Percentiles rank a stretch among this genome's conserved stretches.
Conservation (phyloP, 1,140 invertebrate genomes). For the Hylaeus anthracinus region DNA sequence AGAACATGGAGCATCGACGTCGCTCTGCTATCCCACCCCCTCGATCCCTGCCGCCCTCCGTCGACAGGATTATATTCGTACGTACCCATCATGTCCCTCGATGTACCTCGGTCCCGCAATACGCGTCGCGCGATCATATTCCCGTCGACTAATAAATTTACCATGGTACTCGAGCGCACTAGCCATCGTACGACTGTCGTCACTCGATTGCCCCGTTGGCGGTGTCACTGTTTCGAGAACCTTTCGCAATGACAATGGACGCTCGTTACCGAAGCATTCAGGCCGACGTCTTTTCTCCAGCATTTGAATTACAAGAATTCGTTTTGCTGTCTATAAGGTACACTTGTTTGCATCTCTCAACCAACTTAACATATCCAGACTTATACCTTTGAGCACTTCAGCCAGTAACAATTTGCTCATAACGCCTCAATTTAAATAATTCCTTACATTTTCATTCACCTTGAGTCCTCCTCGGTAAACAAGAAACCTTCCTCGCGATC, state of each 20-base stretch:
- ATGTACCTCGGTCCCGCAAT: conserved; percentile 69
- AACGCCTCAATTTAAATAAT: too few species aligned
- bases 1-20: conserved; percentile 74
- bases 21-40: conserved; percentile 17
- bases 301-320: too few species aligned
- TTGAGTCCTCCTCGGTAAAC: too few species aligned
- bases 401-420: too few species aligned
- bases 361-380: too few species aligned
- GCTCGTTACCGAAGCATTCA: too few species aligned
- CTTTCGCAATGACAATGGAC: conserved; percentile 17
- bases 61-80: conserved; percentile 80
- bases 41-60: conserved; percentile 46
- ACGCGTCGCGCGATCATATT: conserved; percentile 75
- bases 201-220: conserved; percentile 48
- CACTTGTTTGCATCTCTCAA: too few species aligned
- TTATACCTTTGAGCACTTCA: too few species aligned
- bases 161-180: conserved; percentile 50
- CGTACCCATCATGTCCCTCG: conserved; percentile 70
- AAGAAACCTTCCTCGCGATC: too few species aligned
- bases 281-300: too few species aligned
- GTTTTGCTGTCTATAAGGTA: too few species aligned
- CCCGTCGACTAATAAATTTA: conserved; percentile 76
- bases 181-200: conserved; percentile 48
- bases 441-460: too few species aligned
- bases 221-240: conserved; percentile 56